Conservation (phyloP, 2,888 invertebrate species). For the Leptopterna dolabrata region DNA sequence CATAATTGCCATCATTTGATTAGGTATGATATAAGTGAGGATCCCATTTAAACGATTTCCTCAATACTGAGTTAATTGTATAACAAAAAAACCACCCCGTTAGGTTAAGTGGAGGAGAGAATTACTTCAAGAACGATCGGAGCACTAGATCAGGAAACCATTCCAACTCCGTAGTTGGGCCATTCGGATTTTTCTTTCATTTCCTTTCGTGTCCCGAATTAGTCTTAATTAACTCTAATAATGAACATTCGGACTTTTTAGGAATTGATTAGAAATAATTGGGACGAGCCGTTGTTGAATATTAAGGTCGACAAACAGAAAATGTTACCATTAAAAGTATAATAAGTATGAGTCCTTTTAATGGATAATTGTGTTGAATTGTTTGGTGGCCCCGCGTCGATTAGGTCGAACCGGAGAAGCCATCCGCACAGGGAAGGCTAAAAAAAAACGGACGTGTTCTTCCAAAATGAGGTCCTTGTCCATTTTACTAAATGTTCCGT, state of each 20-base stretch:
- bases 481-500: neutral
- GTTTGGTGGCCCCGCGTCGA: constrained; percentile 10
- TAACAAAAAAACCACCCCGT: neutral
- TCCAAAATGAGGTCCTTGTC: neutral
- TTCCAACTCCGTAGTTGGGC: neutral
- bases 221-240: constrained; percentile 30
- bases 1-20: neutral
- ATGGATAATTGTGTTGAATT: constrained; percentile 16
- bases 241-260: neutral
- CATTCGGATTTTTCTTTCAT: neutral
- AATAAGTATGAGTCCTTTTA: no score
- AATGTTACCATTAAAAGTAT: neutral
- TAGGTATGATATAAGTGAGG: neutral
- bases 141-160: constrained; percentile 12
- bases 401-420: neutral
- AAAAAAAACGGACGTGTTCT: neutral
- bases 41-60: neutral
- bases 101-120: neutral
- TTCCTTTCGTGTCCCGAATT: neutral
- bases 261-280: constrained; percentile 31
- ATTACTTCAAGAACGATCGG: neutral
- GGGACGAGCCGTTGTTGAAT: neutral
- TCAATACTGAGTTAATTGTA: neutral
- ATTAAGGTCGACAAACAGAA: constrained; percentile 15
- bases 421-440: neutral